Percentiles rank a stretch among this genome's conserved stretches.
Evolutionary conservation across 2,888 invertebrate genomes (phyloP).

Genomic region (Theristus sp.): DNA sequence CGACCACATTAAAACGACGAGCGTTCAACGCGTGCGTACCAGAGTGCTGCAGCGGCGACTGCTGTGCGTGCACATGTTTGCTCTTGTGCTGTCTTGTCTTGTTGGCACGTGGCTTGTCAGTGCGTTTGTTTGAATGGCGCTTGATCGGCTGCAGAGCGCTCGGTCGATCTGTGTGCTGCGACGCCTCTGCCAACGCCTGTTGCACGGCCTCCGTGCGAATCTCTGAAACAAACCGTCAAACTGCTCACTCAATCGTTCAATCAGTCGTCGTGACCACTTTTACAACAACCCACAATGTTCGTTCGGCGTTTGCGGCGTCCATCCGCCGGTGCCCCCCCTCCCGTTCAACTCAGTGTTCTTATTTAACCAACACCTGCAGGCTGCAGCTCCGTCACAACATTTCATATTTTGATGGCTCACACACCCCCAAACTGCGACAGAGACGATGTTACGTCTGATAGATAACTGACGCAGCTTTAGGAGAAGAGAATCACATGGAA

Average conservation of each 20-base stretch:
- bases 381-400: too few relatives aligned
- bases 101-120: not conserved
- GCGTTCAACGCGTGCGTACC: not conserved
- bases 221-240: conserved; percentile 10
- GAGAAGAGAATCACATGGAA: too few relatives aligned
- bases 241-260: too few relatives aligned
- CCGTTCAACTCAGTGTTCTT: too few relatives aligned
- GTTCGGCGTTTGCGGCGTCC: not conserved
- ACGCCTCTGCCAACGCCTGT: conserved; percentile 13
- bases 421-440: too few relatives aligned
- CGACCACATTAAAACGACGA: not conserved
- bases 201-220: conserved; percentile 25
- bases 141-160: conserved; percentile 1
- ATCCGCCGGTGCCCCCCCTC: not conserved
- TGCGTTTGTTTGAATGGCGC: not conserved
- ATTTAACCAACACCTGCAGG: not conserved
- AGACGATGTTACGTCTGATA: too few relatives aligned
- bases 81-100: too few relatives aligned
- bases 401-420: too few relatives aligned
- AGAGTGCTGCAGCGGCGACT: too few relatives aligned
- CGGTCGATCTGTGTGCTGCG: not conserved
- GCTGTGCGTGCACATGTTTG: too few relatives aligned
- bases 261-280: too few relatives aligned
- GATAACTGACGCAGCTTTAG: too few relatives aligned
- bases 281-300: not conserved